phyloP scores from a whole-genome alignment of 2,888 invertebrate species.

The Platycheirus rosarum region DNA sequence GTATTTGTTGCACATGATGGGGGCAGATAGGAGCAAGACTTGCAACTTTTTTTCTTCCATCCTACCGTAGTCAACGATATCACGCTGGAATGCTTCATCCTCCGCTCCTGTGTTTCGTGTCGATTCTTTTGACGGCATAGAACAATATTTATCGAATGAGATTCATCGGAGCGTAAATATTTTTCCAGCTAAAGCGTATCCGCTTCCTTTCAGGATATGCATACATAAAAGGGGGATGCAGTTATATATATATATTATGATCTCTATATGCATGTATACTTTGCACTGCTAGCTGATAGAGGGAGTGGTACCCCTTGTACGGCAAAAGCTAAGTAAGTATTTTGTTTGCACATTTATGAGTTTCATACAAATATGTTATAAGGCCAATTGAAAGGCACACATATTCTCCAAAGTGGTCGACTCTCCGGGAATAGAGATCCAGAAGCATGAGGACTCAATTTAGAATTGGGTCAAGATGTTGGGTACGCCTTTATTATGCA shows the following conservation, averaged over 20 bases:
- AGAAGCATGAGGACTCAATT: slow-evolving; percentile 31
- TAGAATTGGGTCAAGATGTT: slow-evolving; percentile 62
- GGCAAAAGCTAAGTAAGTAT: slow-evolving; percentile 12
- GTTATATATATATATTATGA: slow-evolving; percentile 28
- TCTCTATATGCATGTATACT: not conserved
- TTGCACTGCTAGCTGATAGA: slow-evolving; percentile 2
- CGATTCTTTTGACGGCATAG: slow-evolving; percentile 68
- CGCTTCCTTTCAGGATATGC: slow-evolving; percentile 57
- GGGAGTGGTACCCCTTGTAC: not conserved
- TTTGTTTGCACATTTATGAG: slow-evolving; percentile 62
- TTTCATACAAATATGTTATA: slow-evolving; percentile 60
- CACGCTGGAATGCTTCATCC: slow-evolving; percentile 38
- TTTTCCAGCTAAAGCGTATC: slow-evolving; percentile 64
- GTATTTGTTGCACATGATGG: slow-evolving; percentile 34
- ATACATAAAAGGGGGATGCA: slow-evolving; percentile 36
- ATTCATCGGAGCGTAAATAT: slow-evolving; percentile 70
- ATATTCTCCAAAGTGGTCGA: slow-evolving; percentile 25
- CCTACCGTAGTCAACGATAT: slow-evolving; percentile 40
- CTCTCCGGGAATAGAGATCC: slow-evolving; percentile 14
- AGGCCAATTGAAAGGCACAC: slow-evolving; percentile 49
- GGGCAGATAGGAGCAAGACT: not conserved
- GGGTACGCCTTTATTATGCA: slow-evolving; percentile 39
- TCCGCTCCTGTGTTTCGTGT: slow-evolving; percentile 43
- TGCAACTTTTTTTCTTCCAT: slow-evolving; percentile 5
- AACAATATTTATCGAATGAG: slow-evolving; percentile 72